These are phyloP conservation scores for Hetaerina americana DNA, from an alignment of 1,140 invertebrate genomes.

Conservation along the genomic window DNA sequence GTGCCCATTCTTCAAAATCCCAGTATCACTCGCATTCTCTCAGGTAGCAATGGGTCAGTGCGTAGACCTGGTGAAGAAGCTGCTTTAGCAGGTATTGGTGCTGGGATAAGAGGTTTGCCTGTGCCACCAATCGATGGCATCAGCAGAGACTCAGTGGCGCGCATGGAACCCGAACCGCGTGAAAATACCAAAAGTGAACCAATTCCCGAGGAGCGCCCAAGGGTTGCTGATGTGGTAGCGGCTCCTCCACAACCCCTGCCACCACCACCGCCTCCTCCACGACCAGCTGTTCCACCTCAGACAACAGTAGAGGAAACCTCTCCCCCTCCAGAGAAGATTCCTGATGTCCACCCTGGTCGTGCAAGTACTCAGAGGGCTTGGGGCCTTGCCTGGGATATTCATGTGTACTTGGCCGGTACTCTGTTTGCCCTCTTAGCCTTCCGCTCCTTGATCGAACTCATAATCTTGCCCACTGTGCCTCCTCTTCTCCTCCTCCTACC, in stretches of 20 bases:
- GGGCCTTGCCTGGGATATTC: constrained; percentile 75
- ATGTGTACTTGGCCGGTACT: constrained; percentile 70
- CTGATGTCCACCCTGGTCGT: background rate
- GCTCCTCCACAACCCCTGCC: background rate
- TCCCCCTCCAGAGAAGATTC: background rate
- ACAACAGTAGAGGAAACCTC: background rate
- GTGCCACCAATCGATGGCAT: constrained; percentile 11
- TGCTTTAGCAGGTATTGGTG: constrained; percentile 16
- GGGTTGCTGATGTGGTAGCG: background rate
- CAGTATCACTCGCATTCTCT: constrained; percentile 64
- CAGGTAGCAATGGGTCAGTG: constrained; percentile 60
- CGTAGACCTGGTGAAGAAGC: constrained; percentile 44
- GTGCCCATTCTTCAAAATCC: constrained; percentile 46
- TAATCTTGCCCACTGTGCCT: constrained; percentile 18
- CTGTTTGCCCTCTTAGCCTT: constrained; percentile 67
- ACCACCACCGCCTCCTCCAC: background rate
- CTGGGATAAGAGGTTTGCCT: background rate
- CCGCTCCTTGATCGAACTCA: constrained; percentile 46
- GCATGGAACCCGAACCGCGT: constrained; percentile 8
- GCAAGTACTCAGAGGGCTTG: constrained; percentile 29
- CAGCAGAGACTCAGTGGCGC: constrained; percentile 20
- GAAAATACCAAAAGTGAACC: constrained; percentile 6
- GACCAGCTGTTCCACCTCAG: background rate
- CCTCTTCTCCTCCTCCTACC: constrained; percentile 53
- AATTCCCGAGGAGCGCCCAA: constrained; percentile 15